Conservation (phyloP, 2,888 invertebrate genomes). For the Cinara cedri region DNA sequence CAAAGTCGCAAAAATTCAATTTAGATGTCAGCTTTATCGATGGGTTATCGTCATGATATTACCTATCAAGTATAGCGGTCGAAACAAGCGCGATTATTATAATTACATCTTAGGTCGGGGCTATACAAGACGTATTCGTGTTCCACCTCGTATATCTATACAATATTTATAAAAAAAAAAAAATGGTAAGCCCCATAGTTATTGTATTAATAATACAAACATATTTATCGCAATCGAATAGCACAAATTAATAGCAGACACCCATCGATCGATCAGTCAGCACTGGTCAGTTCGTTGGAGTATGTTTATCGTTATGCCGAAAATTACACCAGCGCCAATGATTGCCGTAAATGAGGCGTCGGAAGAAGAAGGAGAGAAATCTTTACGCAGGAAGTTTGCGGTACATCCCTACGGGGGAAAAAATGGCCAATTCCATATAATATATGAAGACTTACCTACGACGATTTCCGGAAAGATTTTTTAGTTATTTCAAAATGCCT, state of each 20-base stretch:
- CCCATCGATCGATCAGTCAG: background rate
- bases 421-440: background rate
- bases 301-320: background rate
- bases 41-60: too few relatives aligned
- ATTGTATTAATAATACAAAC: too few relatives aligned
- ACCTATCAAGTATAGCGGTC: too few relatives aligned
- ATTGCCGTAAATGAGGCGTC: background rate
- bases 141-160: too few relatives aligned
- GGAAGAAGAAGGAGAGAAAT: background rate
- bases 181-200: too few relatives aligned
- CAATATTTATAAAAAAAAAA: too few relatives aligned
- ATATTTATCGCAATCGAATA: slow-evolving; percentile 2
- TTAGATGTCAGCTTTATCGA: too few relatives aligned
- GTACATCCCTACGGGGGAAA: background rate
- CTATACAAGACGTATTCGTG: too few relatives aligned
- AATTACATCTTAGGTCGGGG: too few relatives aligned
- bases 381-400: background rate
- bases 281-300: background rate
- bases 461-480: background rate
- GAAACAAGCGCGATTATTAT: too few relatives aligned
- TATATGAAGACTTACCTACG: background rate
- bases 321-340: background rate
- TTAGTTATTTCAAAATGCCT: background rate
- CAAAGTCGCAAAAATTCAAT: too few relatives aligned
- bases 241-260: background rate